Evolutionary conservation across 2,797 vertebrate genomes (phyloP), one percentile per base, ranked within the genome.

Genomic region (Bucorvus abyssinicus): DNA sequence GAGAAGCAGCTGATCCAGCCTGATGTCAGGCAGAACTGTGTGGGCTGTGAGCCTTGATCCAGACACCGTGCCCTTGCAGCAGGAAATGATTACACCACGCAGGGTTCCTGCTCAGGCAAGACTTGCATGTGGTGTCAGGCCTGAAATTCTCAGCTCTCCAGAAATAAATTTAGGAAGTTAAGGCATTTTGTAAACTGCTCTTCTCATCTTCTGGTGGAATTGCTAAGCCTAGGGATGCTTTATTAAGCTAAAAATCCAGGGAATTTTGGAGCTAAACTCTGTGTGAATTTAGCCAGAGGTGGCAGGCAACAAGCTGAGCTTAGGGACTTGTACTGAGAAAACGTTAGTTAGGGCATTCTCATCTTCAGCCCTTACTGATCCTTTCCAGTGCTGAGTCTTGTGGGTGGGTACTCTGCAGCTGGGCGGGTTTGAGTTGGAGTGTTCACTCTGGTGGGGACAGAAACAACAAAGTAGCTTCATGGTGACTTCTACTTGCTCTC

Each of bases 61-160:
- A 84, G 85, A 78, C 88, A 14, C 90, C 0, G 32, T 94, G 95
- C 93, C 92, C 86, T 87, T 4, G 4, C 96, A 61, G 92, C 86
- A 90, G 89, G 90, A 89, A 93, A 29, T 7, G 21, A 90, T 89
- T 80, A 20, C 84, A 53, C 74, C 86, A 34, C 0, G 4, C 87
- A 21, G 82, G 73, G 80, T 7, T 91, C 93, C 90, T 94, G 94
- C 93, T 95, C 84, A 9, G 96, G 94, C 90, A 89, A 27, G 86
- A 36, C 77, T 78, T n/a, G 45, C 74, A 24, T 13, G 11, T 83
- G 81, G 36, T 89, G 82, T 87, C 90, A 84, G 81, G 68, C 75
- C 82, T 84, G 74, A 65, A 93, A 89, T 95, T 90, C 83, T 36
- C 78, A 78, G 57, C 61, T 74, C 81, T 80, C 68, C 89, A 92